Base-by-base conservation (phyloP, 2,797 vertebrate genomes). In the Limnodromus scolopaceus region DNA sequence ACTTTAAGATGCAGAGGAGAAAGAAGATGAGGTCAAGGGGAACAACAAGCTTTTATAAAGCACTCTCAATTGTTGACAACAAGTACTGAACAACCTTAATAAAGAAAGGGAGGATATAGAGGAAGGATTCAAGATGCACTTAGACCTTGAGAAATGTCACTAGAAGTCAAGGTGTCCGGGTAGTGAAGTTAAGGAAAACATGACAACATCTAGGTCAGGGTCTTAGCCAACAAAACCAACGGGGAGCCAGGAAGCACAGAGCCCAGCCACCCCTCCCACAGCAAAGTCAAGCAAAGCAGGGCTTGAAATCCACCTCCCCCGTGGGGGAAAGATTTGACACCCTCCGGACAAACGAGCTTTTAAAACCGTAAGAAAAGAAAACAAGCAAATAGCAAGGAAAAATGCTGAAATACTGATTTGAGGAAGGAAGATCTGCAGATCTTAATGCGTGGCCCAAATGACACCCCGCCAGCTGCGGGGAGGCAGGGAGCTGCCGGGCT, bases 401-500 rank as follows among this genome's bases (percentile, higher is more conserved):
- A 89, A 4, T 12, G n/a, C 34, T 65, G 39, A 38, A 69, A 55
- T 1, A 32, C 4, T 18, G 69, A 45, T 57, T 7, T 6, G 23
- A 78, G 45, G 24, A 36, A 70, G 38, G 54, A 64, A 48, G 64
- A 43, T 18, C n/a, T 28, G 23, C 57, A 85, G 78, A 19, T 1
- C 25, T 46, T 9, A 38, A 30, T 4, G 57, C 12, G 5, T 0
- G 11, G 38, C 48, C 57, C 65, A 36, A 57, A 12, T 2, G 10
- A 11, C 0, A 27, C 28, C 48, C 68, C 54, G 58, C 6, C 81
- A 84, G 84, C 75, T 63, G 78, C 46, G 28, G 0, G 0, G 41
- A n/a, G n/a, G 43, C n/a, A 34, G 75, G 36, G 32, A 36, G 4
- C 71, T 64, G 55, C 3, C 2, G 30, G 65, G 45, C 38, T 75